These are phyloP conservation scores for Stenopsyche tienmushanensis DNA, from an alignment of 1,140 invertebrate genomes.

Conservation along the genomic window DNA sequence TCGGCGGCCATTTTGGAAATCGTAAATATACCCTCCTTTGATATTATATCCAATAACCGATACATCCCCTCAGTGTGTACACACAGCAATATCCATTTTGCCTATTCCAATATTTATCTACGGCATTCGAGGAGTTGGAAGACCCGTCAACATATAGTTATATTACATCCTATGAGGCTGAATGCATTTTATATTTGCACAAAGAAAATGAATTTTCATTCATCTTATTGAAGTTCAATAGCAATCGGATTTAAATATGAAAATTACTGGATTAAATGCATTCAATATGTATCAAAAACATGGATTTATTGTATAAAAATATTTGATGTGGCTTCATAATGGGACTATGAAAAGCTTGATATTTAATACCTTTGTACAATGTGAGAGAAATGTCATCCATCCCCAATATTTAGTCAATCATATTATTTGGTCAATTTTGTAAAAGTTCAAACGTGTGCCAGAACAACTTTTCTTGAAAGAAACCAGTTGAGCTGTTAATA, in stretches of 20 bases:
- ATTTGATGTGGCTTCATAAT: too few species aligned
- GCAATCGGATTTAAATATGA: too few species aligned
- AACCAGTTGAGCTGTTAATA: slow-evolving; percentile 3
- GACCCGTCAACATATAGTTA: too few species aligned
- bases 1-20: slow-evolving; percentile 36
- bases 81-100: slow-evolving; percentile 40
- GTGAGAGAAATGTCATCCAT: not conserved
- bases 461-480: not conserved
- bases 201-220: too few species aligned
- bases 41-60: slow-evolving; percentile 42
- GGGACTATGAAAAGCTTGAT: too few species aligned
- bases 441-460: not conserved
- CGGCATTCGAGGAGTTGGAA: not conserved
- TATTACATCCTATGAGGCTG: too few species aligned
- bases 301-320: too few species aligned
- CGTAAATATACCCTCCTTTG: slow-evolving; percentile 35
- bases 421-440: not conserved
- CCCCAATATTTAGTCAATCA: not conserved
- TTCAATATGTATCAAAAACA: too few species aligned
- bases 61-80: slow-evolving; percentile 36
- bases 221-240: too few species aligned
- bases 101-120: slow-evolving; percentile 41
- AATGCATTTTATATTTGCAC: too few species aligned
- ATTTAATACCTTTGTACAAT: too few species aligned
- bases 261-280: too few species aligned